Percentiles rank a stretch among this genome's conserved stretches.
Conservation (phyloP, 1,140 invertebrate species). For the Lasaia peninsularis region DNA sequence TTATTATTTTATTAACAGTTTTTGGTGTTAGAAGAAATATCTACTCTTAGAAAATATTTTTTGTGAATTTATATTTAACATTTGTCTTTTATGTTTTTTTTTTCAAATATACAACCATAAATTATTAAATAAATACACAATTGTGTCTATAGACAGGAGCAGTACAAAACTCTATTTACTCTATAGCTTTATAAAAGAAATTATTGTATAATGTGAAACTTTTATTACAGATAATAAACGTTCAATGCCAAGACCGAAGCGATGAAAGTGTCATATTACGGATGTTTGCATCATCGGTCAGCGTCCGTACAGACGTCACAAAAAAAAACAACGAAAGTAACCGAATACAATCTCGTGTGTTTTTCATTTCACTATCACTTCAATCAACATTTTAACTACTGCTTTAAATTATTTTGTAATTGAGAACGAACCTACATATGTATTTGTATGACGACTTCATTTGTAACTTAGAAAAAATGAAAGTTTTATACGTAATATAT, state of each 20-base stretch:
- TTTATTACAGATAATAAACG: constrained; percentile 4
- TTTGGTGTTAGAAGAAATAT: too few species aligned
- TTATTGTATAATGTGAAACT: background rate
- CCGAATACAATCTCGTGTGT: constrained; percentile 1
- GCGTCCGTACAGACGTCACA: background rate
- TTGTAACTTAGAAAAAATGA: background rate
- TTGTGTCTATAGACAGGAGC: background rate
- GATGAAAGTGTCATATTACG: constrained; percentile 13
- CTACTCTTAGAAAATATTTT: too few species aligned
- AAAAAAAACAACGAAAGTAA: constrained; percentile 10
- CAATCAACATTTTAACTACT: constrained; percentile 6
- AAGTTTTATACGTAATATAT: background rate
- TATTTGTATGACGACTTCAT: background rate
- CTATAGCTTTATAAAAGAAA: background rate
- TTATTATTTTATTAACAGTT: too few species aligned
- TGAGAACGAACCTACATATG: background rate
- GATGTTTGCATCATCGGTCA: constrained; percentile 21
- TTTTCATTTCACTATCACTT: constrained; percentile 12
- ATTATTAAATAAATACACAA: too few species aligned
- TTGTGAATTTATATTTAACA: too few species aligned
- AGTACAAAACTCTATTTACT: background rate
- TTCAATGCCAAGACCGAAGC: constrained; percentile 7
- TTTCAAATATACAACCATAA: too few species aligned
- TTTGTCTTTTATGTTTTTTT: too few species aligned
- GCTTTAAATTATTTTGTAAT: constrained; percentile 3